Evolutionary conservation across 2,113 vertebrate genomes (phyloP).

Genomic region (Lepidothrix coronata): DNA sequence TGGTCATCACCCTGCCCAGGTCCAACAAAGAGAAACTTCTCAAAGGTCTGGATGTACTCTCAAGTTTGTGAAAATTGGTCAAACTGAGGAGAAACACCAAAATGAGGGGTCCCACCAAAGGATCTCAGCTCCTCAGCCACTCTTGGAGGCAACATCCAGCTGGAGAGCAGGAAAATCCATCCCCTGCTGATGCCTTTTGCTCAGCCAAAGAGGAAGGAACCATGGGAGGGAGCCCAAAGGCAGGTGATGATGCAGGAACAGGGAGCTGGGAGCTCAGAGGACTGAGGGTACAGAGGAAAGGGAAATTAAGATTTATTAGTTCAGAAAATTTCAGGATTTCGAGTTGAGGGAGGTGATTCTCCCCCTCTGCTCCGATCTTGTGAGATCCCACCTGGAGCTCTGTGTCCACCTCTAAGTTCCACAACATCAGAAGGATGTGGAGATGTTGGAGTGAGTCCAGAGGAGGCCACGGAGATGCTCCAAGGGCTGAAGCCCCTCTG

Average conservation of each 20-base stretch:
- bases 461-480: accelerated
- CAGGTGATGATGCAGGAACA: neutral
- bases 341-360: accelerated
- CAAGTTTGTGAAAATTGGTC: neutral
- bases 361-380: neutral
- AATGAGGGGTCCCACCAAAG: neutral
- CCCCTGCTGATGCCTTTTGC: neutral
- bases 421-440: accelerated
- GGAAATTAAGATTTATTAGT: neutral
- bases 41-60: neutral
- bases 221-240: neutral
- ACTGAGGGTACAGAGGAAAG: accelerated
- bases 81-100: neutral
- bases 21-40: neutral
- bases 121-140: neutral
- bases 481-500: neutral
- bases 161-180: neutral
- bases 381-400: neutral
- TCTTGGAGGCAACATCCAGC: neutral
- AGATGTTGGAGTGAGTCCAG: accelerated
- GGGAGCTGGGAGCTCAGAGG: neutral
- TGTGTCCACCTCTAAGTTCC: neutral
- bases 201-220: neutral
- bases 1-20: neutral
- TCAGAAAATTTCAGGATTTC: accelerated